Evolutionary conservation across 2,113 vertebrate genomes (phyloP).

Genomic region (Psophia crepitans): DNA sequence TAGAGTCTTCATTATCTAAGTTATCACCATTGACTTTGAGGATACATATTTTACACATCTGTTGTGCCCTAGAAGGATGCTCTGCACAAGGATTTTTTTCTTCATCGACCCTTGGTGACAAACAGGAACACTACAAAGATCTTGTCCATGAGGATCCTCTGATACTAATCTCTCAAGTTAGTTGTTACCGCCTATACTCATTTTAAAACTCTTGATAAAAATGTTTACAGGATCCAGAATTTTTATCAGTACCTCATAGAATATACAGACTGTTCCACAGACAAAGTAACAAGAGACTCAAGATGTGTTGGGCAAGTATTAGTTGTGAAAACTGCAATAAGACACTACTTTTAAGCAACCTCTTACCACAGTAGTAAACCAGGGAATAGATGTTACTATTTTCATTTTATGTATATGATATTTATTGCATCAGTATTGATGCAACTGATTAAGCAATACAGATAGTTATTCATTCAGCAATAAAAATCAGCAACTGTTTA

Average conservation of each 20-base stretch:
- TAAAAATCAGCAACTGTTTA: not conserved
- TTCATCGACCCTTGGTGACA: not conserved
- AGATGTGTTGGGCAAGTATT: not conserved
- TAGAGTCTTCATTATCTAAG: not conserved
- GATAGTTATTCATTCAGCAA: not conserved
- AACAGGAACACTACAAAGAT: not conserved
- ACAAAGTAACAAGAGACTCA: not conserved
- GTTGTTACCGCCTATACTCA: not conserved
- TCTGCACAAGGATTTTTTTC: not conserved
- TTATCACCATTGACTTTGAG: not conserved
- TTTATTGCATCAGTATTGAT: not conserved
- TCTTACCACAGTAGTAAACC: not conserved
- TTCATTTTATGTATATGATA: not conserved
- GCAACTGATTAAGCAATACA: not conserved
- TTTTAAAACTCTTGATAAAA: not conserved
- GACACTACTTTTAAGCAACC: not conserved
- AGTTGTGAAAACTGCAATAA: not conserved
- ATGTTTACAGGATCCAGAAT: not conserved
- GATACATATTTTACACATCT: not conserved
- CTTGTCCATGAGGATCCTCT: not conserved
- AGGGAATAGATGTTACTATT: not conserved
- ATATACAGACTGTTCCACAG: rapidly evolving
- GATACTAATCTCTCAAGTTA: not conserved
- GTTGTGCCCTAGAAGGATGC: not conserved
- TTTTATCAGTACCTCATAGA: not conserved